Evolutionary conservation across 2,888 invertebrate species (phyloP).

Genomic region (Dynastes tityus): DNA sequence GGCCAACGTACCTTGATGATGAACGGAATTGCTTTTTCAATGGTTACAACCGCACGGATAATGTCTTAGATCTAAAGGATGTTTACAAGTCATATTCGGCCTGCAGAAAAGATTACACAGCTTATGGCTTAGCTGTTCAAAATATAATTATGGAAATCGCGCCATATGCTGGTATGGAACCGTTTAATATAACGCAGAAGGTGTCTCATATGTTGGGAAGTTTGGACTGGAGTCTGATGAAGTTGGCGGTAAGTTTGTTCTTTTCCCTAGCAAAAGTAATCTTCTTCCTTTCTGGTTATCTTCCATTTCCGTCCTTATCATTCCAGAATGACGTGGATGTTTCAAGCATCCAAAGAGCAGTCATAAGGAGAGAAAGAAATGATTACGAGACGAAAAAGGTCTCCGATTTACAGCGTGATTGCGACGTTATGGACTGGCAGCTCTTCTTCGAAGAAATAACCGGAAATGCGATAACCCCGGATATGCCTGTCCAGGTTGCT

Average conservation of each 20-base stretch:
- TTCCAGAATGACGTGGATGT: neutral
- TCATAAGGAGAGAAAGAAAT: too few species aligned
- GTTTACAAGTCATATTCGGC: neutral
- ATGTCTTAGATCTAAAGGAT: neutral
- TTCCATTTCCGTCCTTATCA: neutral
- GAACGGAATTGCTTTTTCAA: neutral
- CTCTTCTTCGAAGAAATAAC: constrained; percentile 23
- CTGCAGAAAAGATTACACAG: constrained; percentile 1
- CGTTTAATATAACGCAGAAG: neutral
- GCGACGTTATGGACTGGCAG: constrained; percentile 20
- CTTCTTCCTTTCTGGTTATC: neutral
- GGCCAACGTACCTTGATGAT: constrained; percentile 25
- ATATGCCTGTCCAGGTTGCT: neutral
- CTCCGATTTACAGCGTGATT: neutral
- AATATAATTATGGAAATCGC: neutral
- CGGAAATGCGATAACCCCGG: neutral
- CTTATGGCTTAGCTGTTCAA: neutral
- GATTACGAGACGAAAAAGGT: constrained; percentile 4
- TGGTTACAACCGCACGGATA: neutral
- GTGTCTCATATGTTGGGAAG: neutral
- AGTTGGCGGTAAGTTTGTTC: neutral
- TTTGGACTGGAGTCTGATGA: neutral
- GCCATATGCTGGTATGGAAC: neutral
- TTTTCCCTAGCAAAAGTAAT: too few species aligned
- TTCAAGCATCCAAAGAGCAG: neutral